phyloP scores from a whole-genome alignment of 2,888 invertebrate genomes.

The Mesochorus sp. region DNA sequence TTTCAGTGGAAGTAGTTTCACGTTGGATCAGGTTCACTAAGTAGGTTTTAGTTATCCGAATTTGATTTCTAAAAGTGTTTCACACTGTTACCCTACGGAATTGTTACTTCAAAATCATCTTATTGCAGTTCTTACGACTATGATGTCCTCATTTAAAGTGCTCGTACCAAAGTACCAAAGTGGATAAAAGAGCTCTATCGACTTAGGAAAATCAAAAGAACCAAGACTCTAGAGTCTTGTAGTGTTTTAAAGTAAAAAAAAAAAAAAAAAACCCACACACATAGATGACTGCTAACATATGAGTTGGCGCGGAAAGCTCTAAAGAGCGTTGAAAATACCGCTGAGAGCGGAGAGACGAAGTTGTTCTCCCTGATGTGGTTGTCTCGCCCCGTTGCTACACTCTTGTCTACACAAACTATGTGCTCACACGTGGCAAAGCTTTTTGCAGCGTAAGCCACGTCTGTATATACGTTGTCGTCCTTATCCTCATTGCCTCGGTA shows the following conservation, averaged over 20 bases:
- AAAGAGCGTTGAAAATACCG: not conserved
- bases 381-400: not conserved
- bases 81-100: too few relatives aligned
- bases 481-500: constrained; percentile 1
- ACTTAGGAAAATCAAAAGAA: not conserved
- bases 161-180: not conserved
- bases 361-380: not conserved
- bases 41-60: too few relatives aligned
- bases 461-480: constrained; percentile 12
- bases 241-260: not conserved
- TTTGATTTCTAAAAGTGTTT: too few relatives aligned
- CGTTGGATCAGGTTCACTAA: too few relatives aligned
- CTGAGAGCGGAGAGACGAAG: not conserved
- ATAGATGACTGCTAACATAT: too few relatives aligned
- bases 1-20: too few relatives aligned
- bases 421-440: not conserved
- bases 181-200: not conserved
- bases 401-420: not conserved
- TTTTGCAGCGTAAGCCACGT: not conserved
- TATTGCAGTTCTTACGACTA: not conserved
- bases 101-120: not conserved
- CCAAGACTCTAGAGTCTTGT: not conserved
- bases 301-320: not conserved
- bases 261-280: not conserved
- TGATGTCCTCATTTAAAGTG: not conserved